Percentiles rank a stretch among this genome's conserved stretches.
Evolutionary conservation across 2,113 vertebrate genomes (phyloP).

Genomic region (Prinia subflava): DNA sequence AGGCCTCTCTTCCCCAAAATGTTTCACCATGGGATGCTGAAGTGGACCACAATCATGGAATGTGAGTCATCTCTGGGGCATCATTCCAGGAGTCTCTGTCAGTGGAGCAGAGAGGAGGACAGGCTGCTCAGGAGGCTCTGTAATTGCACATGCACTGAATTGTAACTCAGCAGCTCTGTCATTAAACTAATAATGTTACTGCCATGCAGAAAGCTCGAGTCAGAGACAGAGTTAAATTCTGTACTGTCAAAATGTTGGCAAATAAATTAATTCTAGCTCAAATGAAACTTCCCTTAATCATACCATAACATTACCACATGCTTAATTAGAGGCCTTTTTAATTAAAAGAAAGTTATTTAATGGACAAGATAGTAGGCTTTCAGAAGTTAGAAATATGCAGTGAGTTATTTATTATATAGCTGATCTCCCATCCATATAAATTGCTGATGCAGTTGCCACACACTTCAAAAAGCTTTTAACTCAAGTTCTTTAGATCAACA

Average conservation of each 20-base stretch:
- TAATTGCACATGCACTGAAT: conserved; percentile 5
- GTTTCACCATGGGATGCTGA: not conserved
- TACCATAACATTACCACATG: not conserved
- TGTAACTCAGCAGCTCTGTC: not conserved
- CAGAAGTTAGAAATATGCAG: not conserved
- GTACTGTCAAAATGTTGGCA: not conserved
- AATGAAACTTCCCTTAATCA: conserved; percentile 33
- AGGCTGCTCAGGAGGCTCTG: not conserved
- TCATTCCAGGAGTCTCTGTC: not conserved
- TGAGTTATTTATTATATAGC: conserved; percentile 18
- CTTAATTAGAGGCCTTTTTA: conserved; percentile 5
- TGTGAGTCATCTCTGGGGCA: not conserved
- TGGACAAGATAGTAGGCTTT: conserved; percentile 4
- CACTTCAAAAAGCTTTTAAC: conserved; percentile 29
- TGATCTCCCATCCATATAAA: not conserved
- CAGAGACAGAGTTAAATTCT: not conserved
- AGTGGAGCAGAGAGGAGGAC: not conserved
- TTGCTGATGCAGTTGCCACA: not conserved
- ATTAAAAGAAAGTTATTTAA: not conserved
- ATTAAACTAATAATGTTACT: conserved; percentile 15
- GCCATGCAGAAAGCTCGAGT: not conserved
- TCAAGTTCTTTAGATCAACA: not conserved
- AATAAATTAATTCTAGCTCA: conserved; percentile 25
- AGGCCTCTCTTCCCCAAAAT: not conserved
- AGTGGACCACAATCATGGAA: not conserved